These are phyloP conservation scores for Euzophera pinguis DNA, from an alignment of 2,888 invertebrate genomes.

Conservation along the genomic window DNA sequence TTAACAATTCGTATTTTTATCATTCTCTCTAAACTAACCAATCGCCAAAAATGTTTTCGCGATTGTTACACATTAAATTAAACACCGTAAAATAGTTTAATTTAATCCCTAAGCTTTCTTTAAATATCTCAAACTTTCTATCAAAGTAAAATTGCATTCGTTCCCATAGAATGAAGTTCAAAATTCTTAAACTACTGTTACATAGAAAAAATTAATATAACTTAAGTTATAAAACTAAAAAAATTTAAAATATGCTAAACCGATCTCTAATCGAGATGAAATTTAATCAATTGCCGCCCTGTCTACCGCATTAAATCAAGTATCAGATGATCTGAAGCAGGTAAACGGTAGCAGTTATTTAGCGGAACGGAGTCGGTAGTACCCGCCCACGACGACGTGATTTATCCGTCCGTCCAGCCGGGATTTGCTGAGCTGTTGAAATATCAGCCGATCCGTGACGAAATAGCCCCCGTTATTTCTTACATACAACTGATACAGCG, in stretches of 20 bases:
- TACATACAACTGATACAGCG: background rate
- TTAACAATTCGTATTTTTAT: no score
- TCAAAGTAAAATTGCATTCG: no score
- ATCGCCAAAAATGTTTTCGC: no score
- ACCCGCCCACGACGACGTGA: constrained; percentile 70
- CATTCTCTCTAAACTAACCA: no score
- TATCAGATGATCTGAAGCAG: constrained; percentile 74
- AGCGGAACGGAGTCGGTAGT: constrained; percentile 52
- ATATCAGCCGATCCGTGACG: constrained; percentile 63
- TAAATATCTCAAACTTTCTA: no score
- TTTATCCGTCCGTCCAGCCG: constrained; percentile 57
- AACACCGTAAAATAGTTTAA: no score
- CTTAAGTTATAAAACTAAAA: no score
- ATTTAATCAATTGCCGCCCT: constrained; percentile 3
- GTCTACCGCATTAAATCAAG: constrained; percentile 67
- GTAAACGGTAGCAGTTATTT: constrained; percentile 74
- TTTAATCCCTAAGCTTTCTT: no score
- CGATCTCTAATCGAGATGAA: background rate
- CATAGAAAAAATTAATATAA: no score
- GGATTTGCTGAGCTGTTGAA: constrained; percentile 66
- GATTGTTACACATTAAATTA: no score
- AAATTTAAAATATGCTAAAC: constrained; percentile 8
- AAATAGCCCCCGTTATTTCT: constrained; percentile 25
- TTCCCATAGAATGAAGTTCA: no score
- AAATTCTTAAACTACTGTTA: no score